Base-by-base conservation (phyloP, 1,140 invertebrate genomes). In the Lepidurus apus region DNA sequence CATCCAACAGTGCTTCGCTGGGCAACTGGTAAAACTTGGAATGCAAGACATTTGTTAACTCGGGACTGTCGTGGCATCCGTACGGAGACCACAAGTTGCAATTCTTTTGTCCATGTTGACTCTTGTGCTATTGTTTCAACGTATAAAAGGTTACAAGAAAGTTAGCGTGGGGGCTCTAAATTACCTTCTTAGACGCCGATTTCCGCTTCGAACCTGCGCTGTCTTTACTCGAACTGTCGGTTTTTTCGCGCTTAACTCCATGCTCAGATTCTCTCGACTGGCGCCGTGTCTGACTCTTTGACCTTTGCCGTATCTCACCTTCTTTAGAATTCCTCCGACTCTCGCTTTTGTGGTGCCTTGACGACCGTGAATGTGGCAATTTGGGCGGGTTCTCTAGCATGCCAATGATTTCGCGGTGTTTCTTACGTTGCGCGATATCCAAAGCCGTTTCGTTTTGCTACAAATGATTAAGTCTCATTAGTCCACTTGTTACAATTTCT, bases 401-500 rank as follows among this genome's bases (percentile, higher is more conserved):
- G 80, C 89, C 88, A 43, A 95, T 88, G 45, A 97, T 93, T 84
- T 97, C 94, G 7, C 88, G 86, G 42, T 94, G 88, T 80, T 92
- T 92, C 85, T 98, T 98, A 44, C 96, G 87, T 8, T 89, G 86
- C 0, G 95, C 94, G 80, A 98, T 97, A 82, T 97, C 95, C 81
- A 91, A 88, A 0, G 96, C 93, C 0, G 93, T 96, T 85, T 98
- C 96, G 24, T 89, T 89, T 88, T 98, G 96, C 85, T 90, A 81
- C 75, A 82, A 82, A 76, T 79, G 45, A 80, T 76, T 4, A 77
- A 17, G 7, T 26, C 10, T 17, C 11, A 26, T 13, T 26, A 76
- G 0, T 34, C 7, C 42, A 65, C 53, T 9, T 34, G 34, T 21
- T 65, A 21, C 26, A 34, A 4, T 74, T 77, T 13, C 10, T 34